phyloP scores from a whole-genome alignment of 1,140 invertebrate species.

The Papilio polytes region DNA sequence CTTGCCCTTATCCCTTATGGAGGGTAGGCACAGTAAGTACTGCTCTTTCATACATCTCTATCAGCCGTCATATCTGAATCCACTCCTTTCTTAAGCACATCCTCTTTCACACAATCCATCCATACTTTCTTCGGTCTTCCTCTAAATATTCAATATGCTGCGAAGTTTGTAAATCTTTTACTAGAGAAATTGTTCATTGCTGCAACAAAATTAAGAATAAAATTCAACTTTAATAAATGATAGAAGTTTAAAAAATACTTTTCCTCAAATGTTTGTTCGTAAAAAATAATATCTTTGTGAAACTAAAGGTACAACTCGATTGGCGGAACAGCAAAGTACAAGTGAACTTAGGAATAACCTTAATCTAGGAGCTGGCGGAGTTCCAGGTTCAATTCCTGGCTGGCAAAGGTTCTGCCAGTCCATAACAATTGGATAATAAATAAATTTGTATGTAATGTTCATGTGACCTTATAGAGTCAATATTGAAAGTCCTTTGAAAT shows the following conservation, averaged over 20 bases:
- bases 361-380: conserved; percentile 4
- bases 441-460: background rate
- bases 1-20: too few relatives aligned
- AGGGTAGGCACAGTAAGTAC: too few relatives aligned
- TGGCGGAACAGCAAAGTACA: background rate
- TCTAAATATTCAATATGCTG: background rate
- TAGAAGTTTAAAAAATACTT: too few relatives aligned
- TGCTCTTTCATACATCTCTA: too few relatives aligned
- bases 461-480: background rate
- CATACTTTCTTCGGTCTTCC: too few relatives aligned
- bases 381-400: conserved; percentile 12
- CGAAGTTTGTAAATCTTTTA: too few relatives aligned
- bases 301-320: background rate
- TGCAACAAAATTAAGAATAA: too few relatives aligned
- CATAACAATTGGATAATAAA: background rate
- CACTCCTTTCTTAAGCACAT: too few relatives aligned
- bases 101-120: too few relatives aligned
- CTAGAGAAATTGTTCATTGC: background rate
- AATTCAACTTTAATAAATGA: too few relatives aligned
- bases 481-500: background rate
- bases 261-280: too few relatives aligned
- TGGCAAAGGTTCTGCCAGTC: background rate
- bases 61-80: too few relatives aligned
- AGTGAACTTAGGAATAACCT: conserved; percentile 3
- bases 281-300: background rate